phyloP scores from a whole-genome alignment of 2,113 vertebrate genomes.

The Hippocampus mohnikei region DNA sequence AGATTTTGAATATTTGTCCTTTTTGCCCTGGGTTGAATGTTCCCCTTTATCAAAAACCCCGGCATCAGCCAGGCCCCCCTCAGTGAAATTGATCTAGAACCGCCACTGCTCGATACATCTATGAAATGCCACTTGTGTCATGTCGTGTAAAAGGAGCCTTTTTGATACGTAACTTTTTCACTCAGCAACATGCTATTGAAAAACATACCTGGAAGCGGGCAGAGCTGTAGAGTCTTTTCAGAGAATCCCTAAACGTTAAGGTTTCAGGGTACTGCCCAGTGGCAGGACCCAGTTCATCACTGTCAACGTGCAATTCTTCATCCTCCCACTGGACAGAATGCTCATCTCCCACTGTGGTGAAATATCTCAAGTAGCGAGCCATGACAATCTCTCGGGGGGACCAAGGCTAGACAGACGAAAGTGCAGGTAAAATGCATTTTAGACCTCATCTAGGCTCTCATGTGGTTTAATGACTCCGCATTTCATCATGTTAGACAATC shows the following conservation, averaged over 20 bases:
- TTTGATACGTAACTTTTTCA: background rate
- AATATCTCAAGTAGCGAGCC: constrained; percentile 83
- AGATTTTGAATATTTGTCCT: no score
- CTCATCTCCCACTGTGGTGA: constrained; percentile 85
- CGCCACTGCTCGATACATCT: background rate
- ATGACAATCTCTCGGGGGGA: constrained; percentile 54
- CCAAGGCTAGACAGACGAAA: background rate
- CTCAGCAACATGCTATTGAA: no score
- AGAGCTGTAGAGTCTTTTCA: constrained; percentile 80
- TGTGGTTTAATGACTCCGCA: background rate
- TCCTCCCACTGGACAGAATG: constrained; percentile 71
- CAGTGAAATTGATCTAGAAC: no score
- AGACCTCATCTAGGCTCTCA: background rate
- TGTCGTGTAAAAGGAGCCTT: background rate
- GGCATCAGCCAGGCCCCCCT: no score
- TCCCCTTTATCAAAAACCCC: no score
- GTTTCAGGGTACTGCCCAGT: constrained; percentile 10
- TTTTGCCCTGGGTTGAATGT: no score
- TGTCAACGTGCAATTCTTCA: constrained; percentile 61
- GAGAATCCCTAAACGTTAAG: constrained; percentile 69
- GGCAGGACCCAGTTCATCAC: constrained; percentile 51
- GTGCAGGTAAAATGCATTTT: background rate
- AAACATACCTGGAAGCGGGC: constrained; percentile 84
- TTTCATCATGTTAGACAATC: constrained; percentile 31
- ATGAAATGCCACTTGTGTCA: background rate